A percentile compares a stretch with the other conserved stretches of the same genome.
Evolutionary conservation across 37 sponge, comb jelly and placozoan species (phyloP).

Genomic region (Spongilla lacustris): DNA sequence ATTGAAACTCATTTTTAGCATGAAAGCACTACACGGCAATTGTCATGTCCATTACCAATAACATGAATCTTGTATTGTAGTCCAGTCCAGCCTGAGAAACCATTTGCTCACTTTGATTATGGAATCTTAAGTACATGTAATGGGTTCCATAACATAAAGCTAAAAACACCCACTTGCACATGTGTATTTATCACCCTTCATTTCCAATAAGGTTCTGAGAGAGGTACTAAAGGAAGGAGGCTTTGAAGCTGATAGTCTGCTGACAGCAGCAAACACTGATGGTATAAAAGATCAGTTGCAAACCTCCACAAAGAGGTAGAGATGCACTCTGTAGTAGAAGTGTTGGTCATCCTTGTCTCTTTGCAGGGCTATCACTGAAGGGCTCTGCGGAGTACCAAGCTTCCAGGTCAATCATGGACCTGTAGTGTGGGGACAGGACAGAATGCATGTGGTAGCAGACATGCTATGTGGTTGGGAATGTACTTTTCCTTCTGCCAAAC

Average conservation of each 20-base stretch:
- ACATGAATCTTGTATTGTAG: too few species aligned
- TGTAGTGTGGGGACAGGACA: constrained; percentile 90
- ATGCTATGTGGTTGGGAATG: constrained; percentile 89
- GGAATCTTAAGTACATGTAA: too few species aligned
- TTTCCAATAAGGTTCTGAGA: constrained; percentile 40
- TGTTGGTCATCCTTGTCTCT: constrained; percentile 12
- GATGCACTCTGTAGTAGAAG: not conserved
- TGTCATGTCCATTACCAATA: too few species aligned
- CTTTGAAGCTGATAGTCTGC: constrained; percentile 33
- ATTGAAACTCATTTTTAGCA: too few species aligned
- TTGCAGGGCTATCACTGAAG: constrained; percentile 77
- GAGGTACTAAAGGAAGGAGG: constrained; percentile 61
- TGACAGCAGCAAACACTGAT: constrained; percentile 31
- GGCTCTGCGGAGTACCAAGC: constrained; percentile 85
- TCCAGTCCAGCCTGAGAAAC: too few species aligned
- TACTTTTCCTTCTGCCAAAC: constrained; percentile 7
- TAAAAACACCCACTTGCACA: too few species aligned
- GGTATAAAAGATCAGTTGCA: constrained; percentile 49
- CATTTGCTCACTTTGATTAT: too few species aligned
- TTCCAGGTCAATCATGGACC: constrained; percentile 85
- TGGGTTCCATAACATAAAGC: too few species aligned
- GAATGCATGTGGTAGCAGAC: constrained; percentile 88
- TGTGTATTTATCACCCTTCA: not conserved
- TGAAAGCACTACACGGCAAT: too few species aligned
- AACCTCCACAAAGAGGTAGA: not conserved